phyloP scores from a whole-genome alignment of 2,113 vertebrate species.

The Tupaia tana region DNA sequence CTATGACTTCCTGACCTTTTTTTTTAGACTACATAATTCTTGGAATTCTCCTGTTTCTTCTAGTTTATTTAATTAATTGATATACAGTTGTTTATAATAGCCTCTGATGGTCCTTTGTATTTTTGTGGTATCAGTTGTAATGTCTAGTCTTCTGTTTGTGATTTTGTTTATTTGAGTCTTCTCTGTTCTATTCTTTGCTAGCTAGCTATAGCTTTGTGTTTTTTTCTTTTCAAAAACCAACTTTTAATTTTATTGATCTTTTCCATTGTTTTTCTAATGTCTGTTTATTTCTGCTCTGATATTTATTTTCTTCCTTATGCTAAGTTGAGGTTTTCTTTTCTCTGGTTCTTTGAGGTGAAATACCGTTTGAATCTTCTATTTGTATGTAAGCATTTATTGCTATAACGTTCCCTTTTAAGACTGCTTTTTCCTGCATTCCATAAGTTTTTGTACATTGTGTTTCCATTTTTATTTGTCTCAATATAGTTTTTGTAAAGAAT shows the following conservation, averaged over 20 bases:
- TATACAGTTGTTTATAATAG: too few relatives aligned
- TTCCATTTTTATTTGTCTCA: neutral
- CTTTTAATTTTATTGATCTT: neutral
- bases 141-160: too few relatives aligned
- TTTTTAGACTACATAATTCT: too few relatives aligned
- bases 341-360: neutral
- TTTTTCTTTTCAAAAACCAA: neutral
- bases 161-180: neutral
- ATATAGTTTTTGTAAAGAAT: neutral
- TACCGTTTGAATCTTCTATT: neutral
- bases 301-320: neutral
- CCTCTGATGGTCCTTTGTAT: too few relatives aligned
- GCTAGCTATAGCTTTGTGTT: neutral
- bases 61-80: too few relatives aligned
- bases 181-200: neutral
- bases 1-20: too few relatives aligned
- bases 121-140: too few relatives aligned
- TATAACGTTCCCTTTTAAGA: neutral
- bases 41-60: too few relatives aligned
- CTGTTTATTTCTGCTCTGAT: neutral
- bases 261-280: neutral
- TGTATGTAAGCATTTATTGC: neutral
- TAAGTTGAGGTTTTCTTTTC: neutral
- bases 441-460: neutral
- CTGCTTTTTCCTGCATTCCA: neutral